Base-by-base conservation (phyloP, 2,888 invertebrate species). In the Matsumyia berberina region DNA sequence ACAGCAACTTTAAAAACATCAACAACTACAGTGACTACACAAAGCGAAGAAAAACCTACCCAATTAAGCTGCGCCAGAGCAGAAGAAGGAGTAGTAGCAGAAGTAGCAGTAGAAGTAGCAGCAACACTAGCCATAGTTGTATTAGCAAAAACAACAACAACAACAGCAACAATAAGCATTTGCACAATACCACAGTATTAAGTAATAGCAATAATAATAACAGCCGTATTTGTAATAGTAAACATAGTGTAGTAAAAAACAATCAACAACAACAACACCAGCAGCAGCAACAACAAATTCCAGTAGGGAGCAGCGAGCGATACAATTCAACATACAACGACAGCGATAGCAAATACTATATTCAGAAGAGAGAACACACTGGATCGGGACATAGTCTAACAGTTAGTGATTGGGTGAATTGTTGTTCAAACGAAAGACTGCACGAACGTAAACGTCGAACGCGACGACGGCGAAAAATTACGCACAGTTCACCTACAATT, bases 351-450 rank as follows among this genome's bases (percentile, higher is more conserved):
- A 37, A 53, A 62, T 73, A 62, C 46, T 85, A 80, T 66, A 57
- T 70, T 53, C 60, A 77, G 42, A 73, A 57, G 33, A 31, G 24
- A 5, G 55, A 46, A 6, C 31, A 66, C 15, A 55, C 51, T 8
- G 67, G 15, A 17, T n/a, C 12, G 42, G 76, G 11, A 39, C 57
- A 57, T 19, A 66, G 66, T 58, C 42, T 42, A 39, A 19, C 19
- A 9, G 55, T 37, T 17, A 55, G 64, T 44, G 29, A 64, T 69
- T 76, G 55, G 60, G 19, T 62, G 37, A 76, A 74, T 85, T 85
- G 85, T 80, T 85, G 74, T 76, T 85, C 80, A 76, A 90, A 87
- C 82, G 88, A 89, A 90, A 90, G 90, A 90, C 90, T 90, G 90
- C 89, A 88, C 88, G 51, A 67, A 88, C 88, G 89, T 87, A 90